These are phyloP conservation scores for Dipus sagitta DNA, from an alignment of 2,797 vertebrate species.

Conservation along the genomic window DNA sequence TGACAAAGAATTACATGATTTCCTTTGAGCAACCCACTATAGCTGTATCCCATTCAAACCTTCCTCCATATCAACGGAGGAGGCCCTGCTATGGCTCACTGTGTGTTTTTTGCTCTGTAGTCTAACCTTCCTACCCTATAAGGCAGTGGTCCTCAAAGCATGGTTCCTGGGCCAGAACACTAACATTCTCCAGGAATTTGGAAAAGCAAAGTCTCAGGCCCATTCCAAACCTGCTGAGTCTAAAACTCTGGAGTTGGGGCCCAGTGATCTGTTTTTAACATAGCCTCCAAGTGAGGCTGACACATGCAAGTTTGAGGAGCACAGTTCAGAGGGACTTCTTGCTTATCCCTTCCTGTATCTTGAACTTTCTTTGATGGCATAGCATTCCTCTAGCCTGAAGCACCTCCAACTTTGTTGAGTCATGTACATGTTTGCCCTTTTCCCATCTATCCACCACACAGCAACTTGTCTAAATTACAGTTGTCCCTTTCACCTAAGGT, in stretches of 20 bases:
- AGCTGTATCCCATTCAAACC: not conserved
- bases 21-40: constrained; percentile 31
- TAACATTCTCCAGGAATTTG: not conserved
- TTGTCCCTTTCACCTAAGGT: not conserved
- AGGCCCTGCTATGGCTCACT: not conserved
- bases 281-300: constrained; percentile 25
- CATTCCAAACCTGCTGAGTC: constrained; percentile 6
- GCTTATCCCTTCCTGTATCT: constrained; percentile 6
- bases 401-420: not conserved
- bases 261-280: constrained; percentile 49
- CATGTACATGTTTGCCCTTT: not conserved
- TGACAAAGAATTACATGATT: not conserved
- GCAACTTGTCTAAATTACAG: constrained; percentile 8
- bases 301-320: not conserved
- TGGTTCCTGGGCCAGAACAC: constrained; percentile 2
- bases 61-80: constrained; percentile 44
- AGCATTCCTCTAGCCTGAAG: constrained; percentile 42
- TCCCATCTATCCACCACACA: constrained; percentile 16
- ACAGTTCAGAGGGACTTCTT: constrained; percentile 15
- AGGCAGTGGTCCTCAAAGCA: constrained; percentile 11
- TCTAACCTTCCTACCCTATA: not conserved
- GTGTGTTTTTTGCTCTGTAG: not conserved
- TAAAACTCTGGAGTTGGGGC: not conserved
- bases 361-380: constrained; percentile 11
- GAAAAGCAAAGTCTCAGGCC: constrained; percentile 61